phyloP scores from a whole-genome alignment of 1,140 invertebrate genomes.

The Chionoecetes opilio region DNA sequence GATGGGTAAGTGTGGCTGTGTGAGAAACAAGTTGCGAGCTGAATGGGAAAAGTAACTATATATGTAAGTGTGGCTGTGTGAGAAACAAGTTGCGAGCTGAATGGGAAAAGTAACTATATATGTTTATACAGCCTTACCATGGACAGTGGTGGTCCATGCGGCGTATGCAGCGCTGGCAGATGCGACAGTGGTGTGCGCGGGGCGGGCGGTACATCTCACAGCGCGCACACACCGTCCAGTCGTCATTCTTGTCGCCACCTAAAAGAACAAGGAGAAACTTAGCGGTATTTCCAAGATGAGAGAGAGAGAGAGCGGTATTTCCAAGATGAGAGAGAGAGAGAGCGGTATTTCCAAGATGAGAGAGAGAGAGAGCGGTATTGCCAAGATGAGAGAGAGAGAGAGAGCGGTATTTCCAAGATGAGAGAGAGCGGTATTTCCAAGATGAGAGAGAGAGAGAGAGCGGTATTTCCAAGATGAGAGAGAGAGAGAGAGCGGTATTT shows the following conservation, averaged over 20 bases:
- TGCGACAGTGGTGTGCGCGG: conserved; percentile 94
- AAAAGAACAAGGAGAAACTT: background rate
- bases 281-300: background rate
- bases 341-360: background rate
- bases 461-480: background rate
- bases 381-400: background rate
- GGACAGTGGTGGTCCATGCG: conserved; percentile 97
- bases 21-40: no score
- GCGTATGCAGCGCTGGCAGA: conserved; percentile 93
- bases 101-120: conserved; percentile 34
- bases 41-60: conserved; percentile 31
- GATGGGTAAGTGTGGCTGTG: no score
- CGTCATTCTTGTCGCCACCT: conserved; percentile 85
- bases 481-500: background rate
- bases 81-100: background rate
- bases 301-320: no score
- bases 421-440: no score
- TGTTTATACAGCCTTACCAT: conserved; percentile 83
- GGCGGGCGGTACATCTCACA: conserved; percentile 94
- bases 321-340: background rate
- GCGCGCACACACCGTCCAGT: conserved; percentile 93
- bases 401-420: background rate
- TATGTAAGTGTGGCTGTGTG: no score
- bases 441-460: background rate
- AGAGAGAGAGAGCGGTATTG: background rate